Conservation (phyloP, 1,140 invertebrate genomes). For the Drosophila ananassae region DNA sequence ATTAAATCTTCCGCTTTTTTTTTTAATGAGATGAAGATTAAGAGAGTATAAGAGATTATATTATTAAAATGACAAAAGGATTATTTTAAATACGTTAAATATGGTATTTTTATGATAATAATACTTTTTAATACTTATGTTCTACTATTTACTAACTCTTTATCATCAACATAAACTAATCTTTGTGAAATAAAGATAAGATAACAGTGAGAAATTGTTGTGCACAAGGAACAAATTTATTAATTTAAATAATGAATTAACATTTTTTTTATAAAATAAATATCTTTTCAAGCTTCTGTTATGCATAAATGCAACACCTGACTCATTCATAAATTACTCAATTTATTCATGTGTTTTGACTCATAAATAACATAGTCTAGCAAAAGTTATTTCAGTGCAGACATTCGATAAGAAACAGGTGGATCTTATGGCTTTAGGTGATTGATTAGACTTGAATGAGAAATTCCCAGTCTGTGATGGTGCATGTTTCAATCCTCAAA, state of each 20-base stretch:
- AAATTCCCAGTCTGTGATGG: neutral
- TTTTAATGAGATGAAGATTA: conserved; percentile 18
- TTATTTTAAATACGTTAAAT: too few species aligned
- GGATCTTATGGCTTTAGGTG: neutral
- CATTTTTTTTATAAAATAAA: neutral
- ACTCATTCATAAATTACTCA: too few species aligned
- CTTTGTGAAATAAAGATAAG: too few species aligned
- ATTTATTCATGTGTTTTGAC: too few species aligned
- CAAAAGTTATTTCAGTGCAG: neutral
- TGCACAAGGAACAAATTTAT: conserved; percentile 4
- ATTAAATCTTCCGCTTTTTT: conserved; percentile 51
- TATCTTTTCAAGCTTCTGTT: too few species aligned
- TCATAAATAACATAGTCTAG: too few species aligned
- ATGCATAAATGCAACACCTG: too few species aligned
- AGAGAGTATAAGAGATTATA: neutral
- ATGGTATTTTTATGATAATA: too few species aligned
- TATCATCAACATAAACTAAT: neutral
- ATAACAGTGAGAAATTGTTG: too few species aligned
- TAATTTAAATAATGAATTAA: too few species aligned
- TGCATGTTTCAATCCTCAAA: conserved; percentile 2
- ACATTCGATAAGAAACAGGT: conserved; percentile 14
- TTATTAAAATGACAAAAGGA: neutral
- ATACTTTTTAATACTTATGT: too few species aligned
- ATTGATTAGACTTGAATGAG: neutral
- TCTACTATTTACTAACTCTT: neutral